These are phyloP conservation scores for Valencia hispanica DNA, from an alignment of 2,797 vertebrate species.

Conservation along the genomic window DNA sequence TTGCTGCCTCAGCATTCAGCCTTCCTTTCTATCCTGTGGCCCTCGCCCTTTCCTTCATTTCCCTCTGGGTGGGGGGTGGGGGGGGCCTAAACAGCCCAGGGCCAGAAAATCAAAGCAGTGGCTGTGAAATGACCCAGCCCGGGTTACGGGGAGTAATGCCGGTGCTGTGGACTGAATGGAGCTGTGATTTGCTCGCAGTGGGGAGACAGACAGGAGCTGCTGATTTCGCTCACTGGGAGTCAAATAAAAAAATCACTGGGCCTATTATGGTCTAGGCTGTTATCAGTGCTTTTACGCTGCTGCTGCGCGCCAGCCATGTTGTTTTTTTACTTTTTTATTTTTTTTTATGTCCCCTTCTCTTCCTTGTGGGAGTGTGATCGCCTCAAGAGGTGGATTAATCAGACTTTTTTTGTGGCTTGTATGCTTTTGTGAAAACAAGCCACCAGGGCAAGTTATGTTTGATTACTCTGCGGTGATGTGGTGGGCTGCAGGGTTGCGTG, in stretches of 20 bases:
- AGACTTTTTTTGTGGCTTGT: slow-evolving; percentile 62
- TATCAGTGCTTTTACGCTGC: slow-evolving; percentile 55
- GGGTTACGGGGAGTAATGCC: slow-evolving; percentile 43
- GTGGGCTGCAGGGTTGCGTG: slow-evolving; percentile 45
- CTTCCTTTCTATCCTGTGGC: slow-evolving; percentile 22
- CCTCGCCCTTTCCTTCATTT: slow-evolving; percentile 26
- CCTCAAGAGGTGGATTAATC: slow-evolving; percentile 73
- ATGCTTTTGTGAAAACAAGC: slow-evolving; percentile 59
- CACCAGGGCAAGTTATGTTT: slow-evolving; percentile 63
- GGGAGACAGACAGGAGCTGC: slow-evolving; percentile 52
- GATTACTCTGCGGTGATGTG: slow-evolving; percentile 61
- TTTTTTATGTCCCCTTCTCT: slow-evolving; percentile 8
- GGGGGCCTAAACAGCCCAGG: slow-evolving; percentile 32
- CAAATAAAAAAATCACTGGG: slow-evolving; percentile 71
- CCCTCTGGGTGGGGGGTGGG: slow-evolving; percentile 33
- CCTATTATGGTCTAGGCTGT: slow-evolving; percentile 58
- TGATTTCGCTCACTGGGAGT: slow-evolving; percentile 72
- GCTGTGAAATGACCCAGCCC: slow-evolving; percentile 64
- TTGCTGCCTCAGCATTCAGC: slow-evolving; percentile 22
- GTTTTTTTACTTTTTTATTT: not conserved
- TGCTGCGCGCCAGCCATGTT: slow-evolving; percentile 46
- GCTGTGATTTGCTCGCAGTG: slow-evolving; percentile 60
- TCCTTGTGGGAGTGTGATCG: slow-evolving; percentile 56
- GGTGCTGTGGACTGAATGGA: slow-evolving; percentile 43
- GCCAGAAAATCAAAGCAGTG: slow-evolving; percentile 47